These are phyloP conservation scores for Hepsetus odoe DNA, from an alignment of 2,113 vertebrate species.

Conservation along the genomic window DNA sequence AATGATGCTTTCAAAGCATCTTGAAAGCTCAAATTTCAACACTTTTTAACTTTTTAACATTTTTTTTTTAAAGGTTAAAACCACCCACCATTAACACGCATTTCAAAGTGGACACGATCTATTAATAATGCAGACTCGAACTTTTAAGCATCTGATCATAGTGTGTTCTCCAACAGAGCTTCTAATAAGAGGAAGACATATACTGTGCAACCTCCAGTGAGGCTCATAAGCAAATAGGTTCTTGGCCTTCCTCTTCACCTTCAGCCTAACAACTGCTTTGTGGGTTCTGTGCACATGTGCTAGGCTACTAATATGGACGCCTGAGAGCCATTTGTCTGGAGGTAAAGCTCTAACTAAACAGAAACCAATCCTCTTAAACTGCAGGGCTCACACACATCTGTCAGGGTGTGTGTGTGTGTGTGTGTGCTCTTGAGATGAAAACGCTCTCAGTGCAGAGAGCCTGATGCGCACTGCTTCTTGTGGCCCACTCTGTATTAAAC, in stretches of 20 bases:
- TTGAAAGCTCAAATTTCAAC: no score
- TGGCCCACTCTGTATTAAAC: neutral
- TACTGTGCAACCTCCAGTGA: neutral
- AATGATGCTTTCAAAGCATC: no score
- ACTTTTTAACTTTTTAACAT: no score
- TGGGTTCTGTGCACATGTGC: neutral
- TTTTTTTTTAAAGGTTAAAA: no score
- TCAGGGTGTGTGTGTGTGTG: neutral
- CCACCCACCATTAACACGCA: neutral
- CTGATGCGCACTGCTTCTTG: neutral
- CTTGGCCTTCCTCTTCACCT: neutral
- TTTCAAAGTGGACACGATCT: neutral
- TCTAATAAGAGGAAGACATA: neutral
- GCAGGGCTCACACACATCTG: neutral
- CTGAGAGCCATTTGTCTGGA: neutral
- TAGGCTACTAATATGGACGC: neutral
- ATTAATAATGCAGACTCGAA: neutral
- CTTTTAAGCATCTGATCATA: neutral
- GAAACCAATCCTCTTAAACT: slow-evolving; percentile 16
- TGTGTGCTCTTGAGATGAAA: slow-evolving; percentile 19
- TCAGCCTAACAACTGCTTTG: neutral
- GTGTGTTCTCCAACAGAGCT: neutral
- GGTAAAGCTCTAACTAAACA: slow-evolving; percentile 13
- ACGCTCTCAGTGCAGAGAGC: neutral
- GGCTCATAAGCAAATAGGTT: neutral